Evolutionary conservation across 2,888 invertebrate species (phyloP), one percentile per base, ranked within the genome.

Genomic region (Ectemnius lituratus): DNA sequence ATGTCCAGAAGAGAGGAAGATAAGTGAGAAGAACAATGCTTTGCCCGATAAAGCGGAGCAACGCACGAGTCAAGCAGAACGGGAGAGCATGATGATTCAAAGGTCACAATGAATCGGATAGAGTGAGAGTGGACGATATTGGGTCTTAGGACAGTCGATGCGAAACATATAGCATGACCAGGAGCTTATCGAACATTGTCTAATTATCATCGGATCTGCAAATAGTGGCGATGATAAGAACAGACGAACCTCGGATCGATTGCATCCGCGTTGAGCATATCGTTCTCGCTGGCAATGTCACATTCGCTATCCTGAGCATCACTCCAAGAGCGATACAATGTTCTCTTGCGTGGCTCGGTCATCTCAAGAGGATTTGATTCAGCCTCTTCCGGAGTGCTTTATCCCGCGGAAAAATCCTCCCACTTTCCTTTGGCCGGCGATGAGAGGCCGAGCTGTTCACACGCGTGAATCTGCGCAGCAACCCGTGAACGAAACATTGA

Each of bases 291-390:
- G 27, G 69, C 23, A 4, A 63, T 60, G 14, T 87, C 86, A 27
- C 87, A 86, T 14, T 87, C 89, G 73, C 85, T 88, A 6, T 90
- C 90, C 4, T 83, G 81, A 18, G 73, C 84, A 46, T 86, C 84
- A 49, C 88, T 88, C 90, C 90, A 90, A 20, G 85, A 86, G 64
- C 86, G 84, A 18, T 79, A 82, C 5, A 59, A 49, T 0, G 3
- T 18, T 18, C 64, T 75, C 6, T 70, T 76, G 2, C 52, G 68
- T n/a, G 63, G 11, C 8, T 76, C 71, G 18, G 80, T 56, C 80
- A 80, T 81, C 23, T 70, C 37, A 37, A 37, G 23, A 8, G 37
- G 37, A 37, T 37, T 52, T 28, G 14, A 47, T 8, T 45, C 23
- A 56, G 64, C 16, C 13, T 73, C 13, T 20, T 62, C 4, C 5